Evolutionary conservation across 2,888 invertebrate genomes (phyloP).

Genomic region (Stratiomys singularior): DNA sequence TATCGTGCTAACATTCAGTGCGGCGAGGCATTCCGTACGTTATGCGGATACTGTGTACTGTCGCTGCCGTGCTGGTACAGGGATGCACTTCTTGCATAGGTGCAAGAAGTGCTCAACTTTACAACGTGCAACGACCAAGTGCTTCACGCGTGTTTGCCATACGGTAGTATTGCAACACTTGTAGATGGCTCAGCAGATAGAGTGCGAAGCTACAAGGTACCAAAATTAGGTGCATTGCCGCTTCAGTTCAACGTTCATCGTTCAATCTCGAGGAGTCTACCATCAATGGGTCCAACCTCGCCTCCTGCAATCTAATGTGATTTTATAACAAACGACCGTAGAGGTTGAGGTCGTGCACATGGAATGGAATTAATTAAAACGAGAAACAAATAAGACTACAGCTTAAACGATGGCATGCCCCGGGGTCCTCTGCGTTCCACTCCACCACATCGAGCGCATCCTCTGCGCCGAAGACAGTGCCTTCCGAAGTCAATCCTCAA

Average conservation of each 20-base stretch:
- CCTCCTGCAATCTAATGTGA: constrained; percentile 21
- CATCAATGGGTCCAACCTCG: neutral
- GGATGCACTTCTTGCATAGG: constrained; percentile 19
- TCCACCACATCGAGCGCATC: neutral
- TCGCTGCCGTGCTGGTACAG: neutral
- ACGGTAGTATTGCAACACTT: constrained; percentile 23
- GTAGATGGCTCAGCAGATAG: constrained; percentile 24
- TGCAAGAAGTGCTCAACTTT: constrained; percentile 29
- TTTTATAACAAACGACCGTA: constrained; percentile 43
- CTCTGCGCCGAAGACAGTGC: neutral
- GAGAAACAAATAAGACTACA: constrained; percentile 37
- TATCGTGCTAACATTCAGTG: no score
- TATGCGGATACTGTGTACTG: constrained; percentile 13
- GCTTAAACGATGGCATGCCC: constrained; percentile 29
- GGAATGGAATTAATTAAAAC: constrained; percentile 44
- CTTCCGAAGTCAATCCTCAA: neutral
- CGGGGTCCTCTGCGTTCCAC: neutral
- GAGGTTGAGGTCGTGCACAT: constrained; percentile 46
- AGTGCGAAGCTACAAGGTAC: constrained; percentile 33
- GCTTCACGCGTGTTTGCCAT: constrained; percentile 32
- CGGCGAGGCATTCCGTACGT: neutral
- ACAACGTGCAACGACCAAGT: constrained; percentile 23
- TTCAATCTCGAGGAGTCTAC: neutral
- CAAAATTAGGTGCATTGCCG: constrained; percentile 27
- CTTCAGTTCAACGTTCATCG: neutral